Base-by-base conservation (phyloP, 2,113 vertebrate species). In the Pitta sordida region DNA sequence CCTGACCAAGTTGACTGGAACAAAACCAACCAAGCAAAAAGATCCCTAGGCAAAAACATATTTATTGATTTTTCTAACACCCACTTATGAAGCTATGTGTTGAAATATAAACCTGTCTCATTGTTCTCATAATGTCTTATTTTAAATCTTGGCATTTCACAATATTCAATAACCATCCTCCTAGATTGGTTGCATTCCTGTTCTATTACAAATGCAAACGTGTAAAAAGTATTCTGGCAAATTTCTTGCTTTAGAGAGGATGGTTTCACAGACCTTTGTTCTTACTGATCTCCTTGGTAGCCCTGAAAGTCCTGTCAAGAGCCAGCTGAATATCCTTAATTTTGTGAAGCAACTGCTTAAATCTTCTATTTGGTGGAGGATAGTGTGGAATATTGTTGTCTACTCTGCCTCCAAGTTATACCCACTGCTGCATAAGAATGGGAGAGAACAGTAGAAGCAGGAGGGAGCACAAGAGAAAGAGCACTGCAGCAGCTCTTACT, bases 331-430 rank as follows among this genome's bases (percentile, higher is more conserved):
- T 55, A 87, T 65, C 21, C 43, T 80, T 63, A 58, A 49, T 62
- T 92, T 71, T 82, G 23, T 74, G 30, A 53, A 70, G 23, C 63
- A 87, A 23, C 55, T 80, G 62, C 36, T 88, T 73, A 79, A 46
- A 76, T 65, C 30, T 79, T 93, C 15, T 29, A 59, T 32, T 21
- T 68, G 63, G 32, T 46, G 44, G 37, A 91, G 32, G 34, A 81
- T 36, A 63, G 32, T 41, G 49, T 20, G 21, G 34, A 82, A 63
- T 88, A 84, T 6, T 69, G 27, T 29, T 62, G 34, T 55, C 62
- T 76, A 53, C 68, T 75, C 63, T 62, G 74, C 48, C 46, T 78
- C 27, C 53, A 76, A 69, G 77, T 83, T 83, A 76, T 10, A 90
- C 4, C 15, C 67, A 22, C 81, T 73, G 34, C 58, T 92, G 70